Percentiles rank a stretch among this genome's conserved stretches.
Evolutionary conservation across 1,140 invertebrate species (phyloP).

Genomic region (Drosophila littoralis): DNA sequence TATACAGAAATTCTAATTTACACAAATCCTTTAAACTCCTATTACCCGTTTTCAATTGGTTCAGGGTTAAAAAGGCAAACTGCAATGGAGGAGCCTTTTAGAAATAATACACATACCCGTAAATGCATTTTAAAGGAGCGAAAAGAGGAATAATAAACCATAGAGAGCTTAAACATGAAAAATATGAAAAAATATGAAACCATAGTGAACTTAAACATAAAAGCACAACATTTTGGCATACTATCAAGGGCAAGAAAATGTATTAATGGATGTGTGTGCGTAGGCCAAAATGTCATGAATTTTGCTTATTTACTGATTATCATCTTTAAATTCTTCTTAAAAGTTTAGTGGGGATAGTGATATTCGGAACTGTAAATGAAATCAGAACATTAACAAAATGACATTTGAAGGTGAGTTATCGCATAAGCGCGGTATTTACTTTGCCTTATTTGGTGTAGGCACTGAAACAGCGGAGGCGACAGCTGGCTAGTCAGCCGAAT

Average conservation of each 20-base stretch:
- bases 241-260: slow-evolving; percentile 35
- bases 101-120: slow-evolving; percentile 13
- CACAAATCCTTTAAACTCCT: no score
- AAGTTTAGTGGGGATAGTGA: no score
- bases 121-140: slow-evolving; percentile 77
- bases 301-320: slow-evolving; percentile 2
- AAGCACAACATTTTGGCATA: slow-evolving; percentile 59
- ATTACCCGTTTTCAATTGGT: no score
- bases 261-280: slow-evolving; percentile 16
- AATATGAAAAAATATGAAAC: no score
- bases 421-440: no score
- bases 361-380: no score
- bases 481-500: slow-evolving; percentile 57
- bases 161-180: slow-evolving; percentile 71
- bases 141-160: slow-evolving; percentile 75
- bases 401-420: no score
- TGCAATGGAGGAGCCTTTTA: neutral
- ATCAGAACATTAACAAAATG: no score
- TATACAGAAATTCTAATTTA: no score
- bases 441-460: no score
- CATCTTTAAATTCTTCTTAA: no score
- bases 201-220: slow-evolving; percentile 65
- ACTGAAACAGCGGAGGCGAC: slow-evolving; percentile 27
- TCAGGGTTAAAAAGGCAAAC: no score
- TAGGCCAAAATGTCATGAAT: slow-evolving; percentile 14